Evolutionary conservation across 2,888 invertebrate genomes (phyloP).

Genomic region (Prosopocoilus inquinatus): DNA sequence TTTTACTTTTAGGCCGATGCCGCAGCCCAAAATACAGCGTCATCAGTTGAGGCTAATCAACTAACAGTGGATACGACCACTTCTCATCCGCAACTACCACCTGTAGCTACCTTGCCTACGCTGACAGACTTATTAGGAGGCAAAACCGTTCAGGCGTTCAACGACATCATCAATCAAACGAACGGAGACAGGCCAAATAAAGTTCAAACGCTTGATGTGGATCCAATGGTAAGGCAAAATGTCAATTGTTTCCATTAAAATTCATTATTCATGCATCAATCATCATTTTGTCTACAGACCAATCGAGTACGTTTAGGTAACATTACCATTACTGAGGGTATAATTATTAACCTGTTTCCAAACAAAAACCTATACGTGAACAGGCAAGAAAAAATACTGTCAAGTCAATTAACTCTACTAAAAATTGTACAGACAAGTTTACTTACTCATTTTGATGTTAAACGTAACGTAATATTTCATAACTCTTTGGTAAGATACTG

Average conservation of each 20-base stretch:
- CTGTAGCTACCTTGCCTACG: slow-evolving; percentile 56
- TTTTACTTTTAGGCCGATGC: slow-evolving; percentile 31
- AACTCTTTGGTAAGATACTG: too few species aligned
- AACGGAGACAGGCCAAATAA: not conserved
- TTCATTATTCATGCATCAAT: not conserved
- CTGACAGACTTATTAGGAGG: slow-evolving; percentile 62
- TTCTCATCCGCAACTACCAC: not conserved
- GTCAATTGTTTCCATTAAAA: not conserved
- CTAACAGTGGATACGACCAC: slow-evolving; percentile 16
- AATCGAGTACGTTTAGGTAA: slow-evolving; percentile 1
- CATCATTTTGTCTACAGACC: not conserved
- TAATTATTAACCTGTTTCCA: slow-evolving; percentile 5
- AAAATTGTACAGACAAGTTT: not conserved
- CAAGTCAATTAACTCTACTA: not conserved
- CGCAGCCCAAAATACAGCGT: slow-evolving; percentile 27
- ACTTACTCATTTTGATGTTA: not conserved
- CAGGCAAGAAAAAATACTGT: slow-evolving; percentile 2
- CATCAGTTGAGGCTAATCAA: slow-evolving; percentile 26
- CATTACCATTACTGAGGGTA: not conserved
- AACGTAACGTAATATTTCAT: too few species aligned
- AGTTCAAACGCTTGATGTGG: slow-evolving; percentile 1
- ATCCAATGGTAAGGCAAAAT: slow-evolving; percentile 6
- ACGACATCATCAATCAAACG: slow-evolving; percentile 1
- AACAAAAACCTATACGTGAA: not conserved
- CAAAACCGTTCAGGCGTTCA: slow-evolving; percentile 48